Evolutionary conservation across 1,140 invertebrate genomes (phyloP).

Genomic region (Micrasema minimum): DNA sequence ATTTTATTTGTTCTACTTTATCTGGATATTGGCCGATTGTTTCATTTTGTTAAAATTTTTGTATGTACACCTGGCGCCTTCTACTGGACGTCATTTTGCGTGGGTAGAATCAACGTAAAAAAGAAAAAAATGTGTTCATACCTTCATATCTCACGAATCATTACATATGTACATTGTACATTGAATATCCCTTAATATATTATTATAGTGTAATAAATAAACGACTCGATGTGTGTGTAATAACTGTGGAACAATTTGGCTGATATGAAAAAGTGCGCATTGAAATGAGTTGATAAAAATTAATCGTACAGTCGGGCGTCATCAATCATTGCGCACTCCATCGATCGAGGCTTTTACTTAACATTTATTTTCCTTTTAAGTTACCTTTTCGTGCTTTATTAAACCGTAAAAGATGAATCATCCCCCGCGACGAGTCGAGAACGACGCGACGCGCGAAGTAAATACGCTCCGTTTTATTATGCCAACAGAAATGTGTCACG

Average conservation of each 20-base stretch:
- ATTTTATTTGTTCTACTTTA: no score
- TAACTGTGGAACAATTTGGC: neutral
- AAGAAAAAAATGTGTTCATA: neutral
- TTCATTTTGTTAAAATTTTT: no score
- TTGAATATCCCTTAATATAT: neutral
- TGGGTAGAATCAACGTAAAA: no score
- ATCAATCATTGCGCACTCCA: constrained; percentile 28
- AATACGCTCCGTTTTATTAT: neutral
- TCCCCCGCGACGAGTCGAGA: constrained; percentile 1
- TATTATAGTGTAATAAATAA: neutral
- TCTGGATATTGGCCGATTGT: no score
- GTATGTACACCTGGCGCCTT: no score
- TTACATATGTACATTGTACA: neutral
- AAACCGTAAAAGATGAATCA: constrained; percentile 11
- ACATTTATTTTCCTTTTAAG: constrained; percentile 30
- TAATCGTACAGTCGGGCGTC: neutral
- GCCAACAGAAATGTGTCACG: neutral
- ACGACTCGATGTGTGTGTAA: neutral
- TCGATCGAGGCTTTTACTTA: constrained; percentile 7
- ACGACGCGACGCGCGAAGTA: constrained; percentile 16
- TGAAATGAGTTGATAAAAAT: constrained; percentile 31
- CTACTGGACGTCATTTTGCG: no score
- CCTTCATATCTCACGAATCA: neutral
- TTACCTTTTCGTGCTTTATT: neutral
- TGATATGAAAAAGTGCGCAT: constrained; percentile 6